Evolutionary conservation across 1,140 invertebrate species (phyloP).

Genomic region (Drosophila parabipectinata): DNA sequence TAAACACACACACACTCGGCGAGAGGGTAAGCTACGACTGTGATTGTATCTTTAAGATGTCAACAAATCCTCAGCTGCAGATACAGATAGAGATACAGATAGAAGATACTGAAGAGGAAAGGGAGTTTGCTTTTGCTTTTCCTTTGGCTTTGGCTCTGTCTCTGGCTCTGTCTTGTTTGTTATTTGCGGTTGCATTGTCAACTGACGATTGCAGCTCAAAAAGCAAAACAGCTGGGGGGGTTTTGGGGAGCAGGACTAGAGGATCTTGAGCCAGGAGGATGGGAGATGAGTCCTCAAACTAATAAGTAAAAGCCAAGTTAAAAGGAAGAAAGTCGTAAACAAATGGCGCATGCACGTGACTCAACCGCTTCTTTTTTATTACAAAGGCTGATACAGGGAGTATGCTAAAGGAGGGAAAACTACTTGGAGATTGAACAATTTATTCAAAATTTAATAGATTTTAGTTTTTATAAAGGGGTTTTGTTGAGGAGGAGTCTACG

Average conservation of each 20-base stretch:
- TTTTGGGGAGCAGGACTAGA: neutral
- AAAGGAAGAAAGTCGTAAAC: conserved; percentile 59
- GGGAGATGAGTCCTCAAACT: conserved; percentile 1
- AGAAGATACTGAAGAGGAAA: neutral
- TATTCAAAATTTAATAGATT: too few species aligned
- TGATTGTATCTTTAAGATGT: conserved; percentile 31
- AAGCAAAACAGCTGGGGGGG: conserved; percentile 3
- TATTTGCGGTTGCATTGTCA: conserved; percentile 56
- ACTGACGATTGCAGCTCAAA: conserved; percentile 60
- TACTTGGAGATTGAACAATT: too few species aligned
- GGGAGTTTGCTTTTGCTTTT: neutral
- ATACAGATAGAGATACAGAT: neutral
- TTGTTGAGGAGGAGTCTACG: too few species aligned
- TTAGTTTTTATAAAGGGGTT: too few species aligned
- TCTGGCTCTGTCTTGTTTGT: neutral
- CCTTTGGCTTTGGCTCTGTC: neutral
- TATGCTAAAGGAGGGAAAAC: neutral
- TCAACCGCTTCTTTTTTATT: conserved; percentile 4
- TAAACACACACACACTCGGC: neutral
- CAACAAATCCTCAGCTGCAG: conserved; percentile 8
- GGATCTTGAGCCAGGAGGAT: neutral
- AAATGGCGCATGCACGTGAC: conserved; percentile 66
- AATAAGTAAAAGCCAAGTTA: conserved; percentile 51
- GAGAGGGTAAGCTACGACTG: conserved; percentile 12
- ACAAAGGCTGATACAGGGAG: neutral